Percentiles rank a stretch among this genome's conserved stretches.
Evolutionary conservation across 2,797 vertebrate genomes (phyloP).

Genomic region (Danio aesculapii): DNA sequence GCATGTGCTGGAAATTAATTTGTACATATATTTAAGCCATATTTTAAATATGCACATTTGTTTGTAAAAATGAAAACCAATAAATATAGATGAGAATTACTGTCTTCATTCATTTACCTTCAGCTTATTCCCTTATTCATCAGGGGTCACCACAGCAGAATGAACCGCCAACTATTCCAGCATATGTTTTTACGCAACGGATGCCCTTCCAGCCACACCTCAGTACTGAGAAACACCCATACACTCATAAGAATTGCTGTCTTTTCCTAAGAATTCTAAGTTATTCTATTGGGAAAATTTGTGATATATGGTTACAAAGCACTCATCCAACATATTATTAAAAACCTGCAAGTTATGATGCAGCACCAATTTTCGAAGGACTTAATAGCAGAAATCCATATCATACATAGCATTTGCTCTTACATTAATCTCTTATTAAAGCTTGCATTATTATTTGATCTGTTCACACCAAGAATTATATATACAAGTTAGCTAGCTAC

Average conservation of each 20-base stretch:
- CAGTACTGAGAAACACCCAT: too few relatives aligned
- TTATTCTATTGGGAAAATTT: not conserved
- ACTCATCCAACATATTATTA: not conserved
- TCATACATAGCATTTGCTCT: not conserved
- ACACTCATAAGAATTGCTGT: too few relatives aligned
- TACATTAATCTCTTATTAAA: not conserved
- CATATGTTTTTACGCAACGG: too few relatives aligned
- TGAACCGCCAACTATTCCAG: too few relatives aligned
- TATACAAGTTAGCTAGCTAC: too few relatives aligned
- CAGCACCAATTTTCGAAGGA: not conserved
- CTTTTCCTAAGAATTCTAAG: not conserved
- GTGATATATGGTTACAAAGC: not conserved
- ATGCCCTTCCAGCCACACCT: too few relatives aligned
- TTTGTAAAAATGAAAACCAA: conserved; percentile 10
- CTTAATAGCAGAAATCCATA: not conserved
- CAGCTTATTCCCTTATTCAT: too few relatives aligned
- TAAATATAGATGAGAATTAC: not conserved
- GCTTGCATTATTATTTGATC: not conserved
- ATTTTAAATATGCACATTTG: not conserved
- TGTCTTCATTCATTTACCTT: not conserved
- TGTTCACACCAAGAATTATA: too few relatives aligned
- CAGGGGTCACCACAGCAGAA: too few relatives aligned
- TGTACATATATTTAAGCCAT: conserved; percentile 28
- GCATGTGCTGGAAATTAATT: not conserved
- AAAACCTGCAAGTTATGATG: not conserved